Evolutionary conservation across 2,797 vertebrate genomes (phyloP).

Genomic region (Crax fasciolata): DNA sequence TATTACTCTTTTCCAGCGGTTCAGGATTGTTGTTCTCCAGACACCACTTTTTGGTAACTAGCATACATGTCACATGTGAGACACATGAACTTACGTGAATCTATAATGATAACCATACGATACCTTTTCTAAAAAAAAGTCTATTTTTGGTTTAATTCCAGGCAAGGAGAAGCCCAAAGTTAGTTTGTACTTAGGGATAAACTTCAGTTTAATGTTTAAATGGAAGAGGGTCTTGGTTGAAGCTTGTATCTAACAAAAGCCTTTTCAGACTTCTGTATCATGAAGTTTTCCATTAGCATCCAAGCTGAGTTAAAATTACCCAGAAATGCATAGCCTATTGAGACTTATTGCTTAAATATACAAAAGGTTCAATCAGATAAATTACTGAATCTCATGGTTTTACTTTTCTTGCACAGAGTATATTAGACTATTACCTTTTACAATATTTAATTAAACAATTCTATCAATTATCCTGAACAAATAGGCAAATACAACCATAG

Average conservation of each 20-base stretch:
- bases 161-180: neutral
- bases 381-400: constrained; percentile 64
- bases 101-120: neutral
- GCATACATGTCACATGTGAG: neutral
- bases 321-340: constrained; percentile 1
- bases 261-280: neutral
- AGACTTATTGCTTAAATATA: constrained; percentile 72
- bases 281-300: neutral
- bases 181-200: neutral
- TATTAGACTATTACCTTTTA: constrained; percentile 74
- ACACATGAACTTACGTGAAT: neutral
- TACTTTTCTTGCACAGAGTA: constrained; percentile 65
- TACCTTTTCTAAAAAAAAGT: neutral
- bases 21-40: neutral
- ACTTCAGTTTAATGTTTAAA: neutral
- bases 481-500: constrained; percentile 71
- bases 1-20: neutral
- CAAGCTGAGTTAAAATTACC: neutral
- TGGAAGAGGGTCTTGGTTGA: neutral
- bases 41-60: neutral
- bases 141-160: neutral
- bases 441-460: constrained; percentile 83
- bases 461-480: constrained; percentile 82
- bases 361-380: constrained; percentile 59
- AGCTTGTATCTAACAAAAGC: neutral